Evolutionary conservation across 2,113 vertebrate genomes (phyloP).

Genomic region (Erythrocercus mccallii): DNA sequence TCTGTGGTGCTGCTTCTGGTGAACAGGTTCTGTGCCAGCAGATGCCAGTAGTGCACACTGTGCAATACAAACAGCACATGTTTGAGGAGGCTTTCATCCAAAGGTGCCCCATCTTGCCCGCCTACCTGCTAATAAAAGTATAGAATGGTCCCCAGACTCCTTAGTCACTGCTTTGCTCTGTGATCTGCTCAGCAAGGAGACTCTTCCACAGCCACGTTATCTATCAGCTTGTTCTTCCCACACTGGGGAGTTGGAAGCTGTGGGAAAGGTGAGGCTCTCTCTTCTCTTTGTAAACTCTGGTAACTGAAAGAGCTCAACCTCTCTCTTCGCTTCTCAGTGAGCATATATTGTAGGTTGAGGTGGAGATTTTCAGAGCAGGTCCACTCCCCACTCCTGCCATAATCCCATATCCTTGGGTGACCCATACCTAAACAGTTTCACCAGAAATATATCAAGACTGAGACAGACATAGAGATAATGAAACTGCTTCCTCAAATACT

Average conservation of each 20-base stretch:
- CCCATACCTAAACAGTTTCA: neutral
- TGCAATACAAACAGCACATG: neutral
- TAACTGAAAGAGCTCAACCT: neutral
- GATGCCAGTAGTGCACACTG: neutral
- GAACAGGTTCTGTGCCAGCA: neutral
- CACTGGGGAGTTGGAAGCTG: neutral
- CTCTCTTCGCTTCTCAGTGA: neutral
- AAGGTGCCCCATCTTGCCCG: too few species aligned
- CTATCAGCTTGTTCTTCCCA: neutral
- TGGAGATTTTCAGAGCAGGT: neutral
- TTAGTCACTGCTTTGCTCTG: neutral
- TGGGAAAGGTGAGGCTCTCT: neutral
- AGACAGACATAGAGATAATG: neutral
- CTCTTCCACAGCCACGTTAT: neutral
- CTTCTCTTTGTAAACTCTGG: neutral
- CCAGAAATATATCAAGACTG: accelerated
- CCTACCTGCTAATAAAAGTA: too few species aligned
- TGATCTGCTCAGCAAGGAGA: neutral
- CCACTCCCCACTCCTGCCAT: neutral
- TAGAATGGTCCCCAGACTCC: neutral
- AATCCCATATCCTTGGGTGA: neutral
- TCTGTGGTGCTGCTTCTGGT: neutral
- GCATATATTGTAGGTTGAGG: accelerated
- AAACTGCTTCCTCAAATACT: neutral
- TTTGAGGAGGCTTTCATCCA: accelerated